phyloP scores from a whole-genome alignment of 37 sponge, comb jelly and placozoan species.

The Lycopodina hypogea region DNA sequence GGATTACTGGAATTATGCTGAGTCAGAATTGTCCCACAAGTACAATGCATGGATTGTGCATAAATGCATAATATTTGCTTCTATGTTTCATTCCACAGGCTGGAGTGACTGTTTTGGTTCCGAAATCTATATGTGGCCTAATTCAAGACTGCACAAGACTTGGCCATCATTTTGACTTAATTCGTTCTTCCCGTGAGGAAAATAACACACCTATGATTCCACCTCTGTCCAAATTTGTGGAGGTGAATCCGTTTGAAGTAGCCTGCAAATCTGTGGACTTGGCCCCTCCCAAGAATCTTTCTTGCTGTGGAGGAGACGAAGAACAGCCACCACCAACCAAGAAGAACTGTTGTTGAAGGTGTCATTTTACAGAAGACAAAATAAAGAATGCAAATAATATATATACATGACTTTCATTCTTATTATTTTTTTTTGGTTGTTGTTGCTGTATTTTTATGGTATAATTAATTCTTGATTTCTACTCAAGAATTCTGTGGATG shows the following conservation, averaged over 20 bases:
- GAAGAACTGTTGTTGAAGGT: not conserved
- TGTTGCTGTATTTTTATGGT: too few relatives aligned
- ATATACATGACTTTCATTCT: too few relatives aligned
- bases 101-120: constrained; percentile 5
- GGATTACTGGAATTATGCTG: too few relatives aligned
- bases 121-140: constrained; percentile 20
- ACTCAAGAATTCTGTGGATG: too few relatives aligned
- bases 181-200: not conserved
- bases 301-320: not conserved
- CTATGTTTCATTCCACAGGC: not conserved
- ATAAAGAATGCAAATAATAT: too few relatives aligned
- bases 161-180: constrained; percentile 49
- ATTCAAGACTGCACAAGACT: constrained; percentile 27
- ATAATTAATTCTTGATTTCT: too few relatives aligned
- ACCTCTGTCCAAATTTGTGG: not conserved
- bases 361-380: too few relatives aligned
- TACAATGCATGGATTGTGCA: too few relatives aligned
- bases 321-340: constrained; percentile 1
- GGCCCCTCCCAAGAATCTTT: not conserved
- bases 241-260: constrained; percentile 33
- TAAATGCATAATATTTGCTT: not conserved
- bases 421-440: too few relatives aligned
- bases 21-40: too few relatives aligned
- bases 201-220: constrained; percentile 3
- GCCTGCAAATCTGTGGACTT: constrained; percentile 1